Percentiles rank a stretch among this genome's conserved stretches.
Evolutionary conservation across 2,888 invertebrate species (phyloP).

Genomic region (Hoplodrina blanda): DNA sequence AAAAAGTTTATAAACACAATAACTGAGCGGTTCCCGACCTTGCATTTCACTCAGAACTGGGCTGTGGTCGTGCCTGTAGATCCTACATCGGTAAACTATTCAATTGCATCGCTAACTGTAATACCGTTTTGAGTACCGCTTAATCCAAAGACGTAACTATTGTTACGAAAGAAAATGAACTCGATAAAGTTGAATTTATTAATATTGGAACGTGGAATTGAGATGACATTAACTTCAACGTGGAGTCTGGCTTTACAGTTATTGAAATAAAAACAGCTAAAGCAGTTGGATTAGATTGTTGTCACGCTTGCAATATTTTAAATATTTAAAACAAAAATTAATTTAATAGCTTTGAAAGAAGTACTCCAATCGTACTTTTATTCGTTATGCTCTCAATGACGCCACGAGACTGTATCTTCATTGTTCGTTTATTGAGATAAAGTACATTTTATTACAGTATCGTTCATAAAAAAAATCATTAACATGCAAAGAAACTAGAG

Average conservation of each 20-base stretch:
- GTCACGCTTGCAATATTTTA: background rate
- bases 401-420: background rate
- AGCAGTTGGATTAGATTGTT: slow-evolving; percentile 5
- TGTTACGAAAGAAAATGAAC: slow-evolving; percentile 71
- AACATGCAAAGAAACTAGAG: background rate
- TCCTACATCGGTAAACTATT: slow-evolving; percentile 77
- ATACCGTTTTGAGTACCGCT: slow-evolving; percentile 87
- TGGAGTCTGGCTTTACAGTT: slow-evolving; percentile 27
- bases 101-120: slow-evolving; percentile 81
- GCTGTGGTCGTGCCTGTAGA: slow-evolving; percentile 83
- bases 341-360: too few relatives aligned
- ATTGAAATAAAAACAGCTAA: slow-evolving; percentile 12
- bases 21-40: slow-evolving; percentile 81
- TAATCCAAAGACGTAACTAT: slow-evolving; percentile 77
- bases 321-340: background rate
- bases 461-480: background rate
- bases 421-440: background rate
- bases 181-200: slow-evolving; percentile 54
- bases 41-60: slow-evolving; percentile 85
- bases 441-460: background rate
- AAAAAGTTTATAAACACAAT: slow-evolving; percentile 85
- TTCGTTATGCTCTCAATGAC: background rate
- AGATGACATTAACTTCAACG: slow-evolving; percentile 45
- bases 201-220: slow-evolving; percentile 49
- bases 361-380: too few relatives aligned